Evolutionary conservation across 1,140 invertebrate species (phyloP).

Genomic region (Teleopsis dalmanni): DNA sequence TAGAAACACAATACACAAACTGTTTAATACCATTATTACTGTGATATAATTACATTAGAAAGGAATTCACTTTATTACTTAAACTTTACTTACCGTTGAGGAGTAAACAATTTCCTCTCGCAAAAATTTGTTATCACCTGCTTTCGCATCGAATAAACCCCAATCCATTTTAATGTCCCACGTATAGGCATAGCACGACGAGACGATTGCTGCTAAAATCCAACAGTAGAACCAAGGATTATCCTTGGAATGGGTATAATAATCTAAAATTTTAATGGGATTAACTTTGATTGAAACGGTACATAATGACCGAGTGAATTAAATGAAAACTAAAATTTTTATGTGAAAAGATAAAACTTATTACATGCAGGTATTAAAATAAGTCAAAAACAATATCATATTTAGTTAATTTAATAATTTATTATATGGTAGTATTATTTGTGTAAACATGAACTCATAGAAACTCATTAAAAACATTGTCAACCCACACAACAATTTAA

Average conservation of each 20-base stretch:
- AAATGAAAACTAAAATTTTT: no score
- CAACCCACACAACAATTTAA: no score
- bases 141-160: slow-evolving; percentile 85
- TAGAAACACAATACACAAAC: background rate
- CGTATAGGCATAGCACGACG: slow-evolving; percentile 77
- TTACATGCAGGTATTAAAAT: no score
- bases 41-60: background rate
- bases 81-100: slow-evolving; percentile 48
- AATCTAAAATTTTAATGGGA: slow-evolving; percentile 44
- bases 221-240: slow-evolving; percentile 79
- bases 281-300: background rate
- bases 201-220: slow-evolving; percentile 69
- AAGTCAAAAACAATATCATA: no score
- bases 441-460: no score
- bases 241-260: slow-evolving; percentile 53
- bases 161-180: slow-evolving; percentile 99
- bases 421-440: no score
- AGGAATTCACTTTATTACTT: background rate
- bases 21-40: background rate
- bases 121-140: slow-evolving; percentile 70
- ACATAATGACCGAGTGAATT: no score
- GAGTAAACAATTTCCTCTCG: slow-evolving; percentile 74
- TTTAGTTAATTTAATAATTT: no score
- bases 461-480: no score
- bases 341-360: no score